A percentile compares a stretch with the other conserved stretches of the same genome.
These are phyloP conservation scores for Whitmania pigra DNA, from an alignment of 1,140 invertebrate genomes.

Conservation along the genomic window DNA sequence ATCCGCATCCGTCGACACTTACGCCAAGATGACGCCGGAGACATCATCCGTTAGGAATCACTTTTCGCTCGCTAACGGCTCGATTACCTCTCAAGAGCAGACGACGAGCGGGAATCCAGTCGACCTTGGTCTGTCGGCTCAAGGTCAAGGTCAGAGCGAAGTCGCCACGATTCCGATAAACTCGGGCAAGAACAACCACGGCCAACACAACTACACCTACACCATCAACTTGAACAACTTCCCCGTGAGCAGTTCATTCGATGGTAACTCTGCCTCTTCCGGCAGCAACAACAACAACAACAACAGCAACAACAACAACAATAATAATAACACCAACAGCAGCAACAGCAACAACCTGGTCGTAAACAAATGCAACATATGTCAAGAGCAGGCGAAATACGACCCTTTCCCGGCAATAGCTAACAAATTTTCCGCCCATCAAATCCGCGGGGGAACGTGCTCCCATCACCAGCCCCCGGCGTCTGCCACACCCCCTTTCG, in stretches of 20 bases:
- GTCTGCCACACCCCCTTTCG: not conserved
- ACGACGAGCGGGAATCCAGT: not conserved
- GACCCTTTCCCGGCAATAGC: not conserved
- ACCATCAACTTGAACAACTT: constrained; percentile 11
- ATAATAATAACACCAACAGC: not conserved
- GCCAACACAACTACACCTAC: constrained; percentile 1
- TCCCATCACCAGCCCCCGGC: not conserved
- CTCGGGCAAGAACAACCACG: not conserved
- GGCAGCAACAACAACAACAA: constrained; percentile 2
- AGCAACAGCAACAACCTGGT: not conserved
- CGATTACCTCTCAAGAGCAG: not conserved
- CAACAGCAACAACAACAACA: not conserved
- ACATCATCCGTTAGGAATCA: not conserved
- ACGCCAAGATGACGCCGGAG: not conserved
- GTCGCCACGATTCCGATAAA: not conserved
- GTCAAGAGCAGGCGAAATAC: not conserved
- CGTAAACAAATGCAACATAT: constrained; percentile 7
- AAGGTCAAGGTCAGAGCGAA: not conserved
- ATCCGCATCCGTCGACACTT: not conserved
- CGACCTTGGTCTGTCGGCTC: not conserved
- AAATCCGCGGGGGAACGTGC: not conserved
- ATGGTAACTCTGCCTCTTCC: not conserved
- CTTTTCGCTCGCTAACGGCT: not conserved
- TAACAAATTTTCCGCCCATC: not conserved
- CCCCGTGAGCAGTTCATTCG: not conserved